Percentiles rank a stretch among this genome's conserved stretches.
phyloP scores from a whole-genome alignment of 53 echinoderm and acorn worm species.

The Holothuria scabra region DNA sequence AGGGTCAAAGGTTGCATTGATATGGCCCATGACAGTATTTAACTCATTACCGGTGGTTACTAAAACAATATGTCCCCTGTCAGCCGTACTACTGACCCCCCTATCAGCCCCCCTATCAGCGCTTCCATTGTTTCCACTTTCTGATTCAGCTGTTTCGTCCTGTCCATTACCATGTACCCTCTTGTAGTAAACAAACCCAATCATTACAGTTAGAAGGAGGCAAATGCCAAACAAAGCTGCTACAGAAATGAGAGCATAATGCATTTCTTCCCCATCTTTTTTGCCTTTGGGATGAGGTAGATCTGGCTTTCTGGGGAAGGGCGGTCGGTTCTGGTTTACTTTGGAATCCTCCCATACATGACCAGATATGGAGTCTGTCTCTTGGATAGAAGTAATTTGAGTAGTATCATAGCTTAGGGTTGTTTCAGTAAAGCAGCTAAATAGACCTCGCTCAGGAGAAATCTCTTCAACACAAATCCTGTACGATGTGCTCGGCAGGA shows the following conservation, averaged over 20 bases:
- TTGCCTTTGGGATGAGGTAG: no score
- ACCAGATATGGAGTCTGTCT: no score
- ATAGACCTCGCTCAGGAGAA: no score
- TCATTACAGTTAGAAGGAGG: background rate
- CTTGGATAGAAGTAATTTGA: no score
- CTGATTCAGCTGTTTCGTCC: background rate
- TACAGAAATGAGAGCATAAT: slow-evolving; percentile 33
- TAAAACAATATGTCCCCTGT: background rate
- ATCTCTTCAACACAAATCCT: no score
- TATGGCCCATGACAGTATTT: background rate
- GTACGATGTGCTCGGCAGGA: no score
- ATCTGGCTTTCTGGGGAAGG: no score
- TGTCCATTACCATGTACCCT: slow-evolving; percentile 9
- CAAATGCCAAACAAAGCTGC: slow-evolving; percentile 21
- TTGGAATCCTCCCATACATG: no score
- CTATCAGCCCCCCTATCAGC: background rate
- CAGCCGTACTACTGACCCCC: no score
- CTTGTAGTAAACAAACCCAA: slow-evolving; percentile 29
- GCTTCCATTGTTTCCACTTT: background rate
- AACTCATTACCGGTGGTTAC: background rate
- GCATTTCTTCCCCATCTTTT: background rate
- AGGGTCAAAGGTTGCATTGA: background rate
- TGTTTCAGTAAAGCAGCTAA: no score
- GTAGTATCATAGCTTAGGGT: no score
- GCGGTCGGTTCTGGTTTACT: no score